Evolutionary conservation across 2,797 vertebrate genomes (phyloP), one percentile per base, ranked within the genome.

Genomic region (Anguilla anguilla): DNA sequence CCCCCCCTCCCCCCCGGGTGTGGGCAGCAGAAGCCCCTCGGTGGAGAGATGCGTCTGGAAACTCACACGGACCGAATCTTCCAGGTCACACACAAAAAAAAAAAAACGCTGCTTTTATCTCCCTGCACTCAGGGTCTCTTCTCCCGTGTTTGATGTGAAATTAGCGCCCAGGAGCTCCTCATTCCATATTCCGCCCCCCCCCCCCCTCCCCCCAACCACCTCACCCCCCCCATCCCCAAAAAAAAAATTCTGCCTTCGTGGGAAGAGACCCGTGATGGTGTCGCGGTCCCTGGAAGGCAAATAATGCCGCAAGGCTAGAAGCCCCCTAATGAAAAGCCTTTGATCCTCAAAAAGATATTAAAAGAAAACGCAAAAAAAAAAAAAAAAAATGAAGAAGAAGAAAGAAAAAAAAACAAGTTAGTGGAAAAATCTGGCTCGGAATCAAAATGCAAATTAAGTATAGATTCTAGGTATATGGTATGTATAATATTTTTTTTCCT

Each of bases 61-160:
- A 93, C 93, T 93, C 94, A 92, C 92, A 35, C 35, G 35, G 94
- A 93, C 94, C 96, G 1, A 95, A 96, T 96, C 95, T 96, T 95
- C 93, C 94, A 94, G 95, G 95, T 96, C 95, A 95, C 93, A 35
- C 0, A 31, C 31, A 31, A 31, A 31, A 31, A 31, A 35, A 35
- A 35, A 35, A 92, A 93, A 88, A 93, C 49, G 93, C 87, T 84
- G 91, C 95, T 96, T 96, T 96, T 95, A 96, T 96, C 95, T 96
- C 92, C 93, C 93, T 94, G 93, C 94, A 93, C 95, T 95, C 90
- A 90, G 93, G 94, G 94, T 94, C 93, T 92, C 35, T 35, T 35
- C 35, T 57, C 93, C 90, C 91, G 93, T 96, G 95, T 96, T 96
- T 96, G 95, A 96, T 95, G 95, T 96, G 95, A 96, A 96, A 94